These are phyloP conservation scores for Julus scandinavius DNA, from an alignment of 2,888 invertebrate species.

Conservation along the genomic window DNA sequence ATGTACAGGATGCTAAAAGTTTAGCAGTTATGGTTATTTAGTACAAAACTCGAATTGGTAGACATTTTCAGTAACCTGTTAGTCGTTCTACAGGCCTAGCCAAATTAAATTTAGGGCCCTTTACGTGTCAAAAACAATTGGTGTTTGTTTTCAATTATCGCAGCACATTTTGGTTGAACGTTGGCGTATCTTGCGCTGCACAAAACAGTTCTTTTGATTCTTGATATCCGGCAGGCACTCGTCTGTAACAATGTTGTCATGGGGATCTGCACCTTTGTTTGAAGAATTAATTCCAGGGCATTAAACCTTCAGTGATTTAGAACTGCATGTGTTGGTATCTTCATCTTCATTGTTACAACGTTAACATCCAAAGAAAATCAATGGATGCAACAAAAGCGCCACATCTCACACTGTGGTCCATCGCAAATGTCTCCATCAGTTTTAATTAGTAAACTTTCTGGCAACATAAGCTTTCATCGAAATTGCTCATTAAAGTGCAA, in stretches of 20 bases:
- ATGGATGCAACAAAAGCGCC: not conserved
- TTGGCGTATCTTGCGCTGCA: not conserved
- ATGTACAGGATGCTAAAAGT: slow-evolving; percentile 8
- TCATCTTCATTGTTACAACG: slow-evolving; percentile 29
- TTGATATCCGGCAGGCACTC: slow-evolving; percentile 22
- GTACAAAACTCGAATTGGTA: not conserved
- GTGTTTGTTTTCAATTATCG: not conserved
- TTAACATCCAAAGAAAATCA: slow-evolving; percentile 22
- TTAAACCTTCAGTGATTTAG: slow-evolving; percentile 40
- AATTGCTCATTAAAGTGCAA: not conserved
- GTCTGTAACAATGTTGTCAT: not conserved
- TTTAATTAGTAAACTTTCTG: slow-evolving; percentile 35
- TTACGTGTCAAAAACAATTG: not conserved
- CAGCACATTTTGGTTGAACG: slow-evolving; percentile 6
- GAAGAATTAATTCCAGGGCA: slow-evolving; percentile 30
- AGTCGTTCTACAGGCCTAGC: not conserved
- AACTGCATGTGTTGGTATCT: slow-evolving; percentile 30
- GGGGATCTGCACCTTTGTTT: slow-evolving; percentile 43
- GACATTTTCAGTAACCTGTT: not conserved
- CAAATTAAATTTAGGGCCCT: not conserved
- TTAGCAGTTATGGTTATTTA: not conserved
- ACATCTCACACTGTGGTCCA: not conserved
- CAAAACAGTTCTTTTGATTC: slow-evolving; percentile 23
- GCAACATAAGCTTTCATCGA: not conserved
- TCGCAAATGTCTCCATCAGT: not conserved